These are phyloP conservation scores for Sesia bembeciformis DNA, from an alignment of 2,888 invertebrate genomes.

Conservation along the genomic window DNA sequence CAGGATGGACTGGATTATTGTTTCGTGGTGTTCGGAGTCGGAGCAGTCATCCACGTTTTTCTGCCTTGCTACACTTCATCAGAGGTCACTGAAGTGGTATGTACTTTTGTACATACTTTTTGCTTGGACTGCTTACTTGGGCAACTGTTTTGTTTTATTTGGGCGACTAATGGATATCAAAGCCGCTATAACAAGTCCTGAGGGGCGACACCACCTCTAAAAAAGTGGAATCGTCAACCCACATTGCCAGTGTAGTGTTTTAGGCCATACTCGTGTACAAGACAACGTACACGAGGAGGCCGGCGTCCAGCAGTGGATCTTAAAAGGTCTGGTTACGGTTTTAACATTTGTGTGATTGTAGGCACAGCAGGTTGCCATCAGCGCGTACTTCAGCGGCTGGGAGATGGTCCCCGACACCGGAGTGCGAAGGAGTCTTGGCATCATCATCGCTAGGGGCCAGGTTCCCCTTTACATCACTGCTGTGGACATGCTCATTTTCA, in stretches of 20 bases:
- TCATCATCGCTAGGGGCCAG: constrained; percentile 15
- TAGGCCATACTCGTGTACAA: too few relatives aligned
- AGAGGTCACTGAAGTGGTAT: constrained; percentile 12
- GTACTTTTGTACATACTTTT: background rate
- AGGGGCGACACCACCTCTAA: too few relatives aligned
- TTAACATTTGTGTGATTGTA: constrained; percentile 1
- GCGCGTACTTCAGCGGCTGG: constrained; percentile 14
- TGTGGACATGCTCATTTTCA: constrained; percentile 14
- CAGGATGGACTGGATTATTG: constrained; percentile 6
- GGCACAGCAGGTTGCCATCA: constrained; percentile 12
- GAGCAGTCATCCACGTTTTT: constrained; percentile 12
- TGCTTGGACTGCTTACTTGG: too few relatives aligned
- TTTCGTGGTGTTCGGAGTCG: constrained; percentile 8
- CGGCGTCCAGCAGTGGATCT: too few relatives aligned
- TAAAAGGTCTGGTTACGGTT: too few relatives aligned
- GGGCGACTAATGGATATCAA: too few relatives aligned
- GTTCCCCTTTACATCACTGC: constrained; percentile 12
- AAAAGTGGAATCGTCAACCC: too few relatives aligned
- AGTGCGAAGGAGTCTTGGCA: constrained; percentile 10
- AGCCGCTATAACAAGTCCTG: too few relatives aligned
- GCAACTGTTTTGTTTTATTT: too few relatives aligned
- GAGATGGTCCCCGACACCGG: constrained; percentile 11
- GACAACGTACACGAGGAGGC: too few relatives aligned
- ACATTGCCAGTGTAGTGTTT: too few relatives aligned
- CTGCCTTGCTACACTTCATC: constrained; percentile 15